These are phyloP conservation scores for Neofelis nebulosa DNA, from an alignment of 2,113 vertebrate species.

Conservation along the genomic window DNA sequence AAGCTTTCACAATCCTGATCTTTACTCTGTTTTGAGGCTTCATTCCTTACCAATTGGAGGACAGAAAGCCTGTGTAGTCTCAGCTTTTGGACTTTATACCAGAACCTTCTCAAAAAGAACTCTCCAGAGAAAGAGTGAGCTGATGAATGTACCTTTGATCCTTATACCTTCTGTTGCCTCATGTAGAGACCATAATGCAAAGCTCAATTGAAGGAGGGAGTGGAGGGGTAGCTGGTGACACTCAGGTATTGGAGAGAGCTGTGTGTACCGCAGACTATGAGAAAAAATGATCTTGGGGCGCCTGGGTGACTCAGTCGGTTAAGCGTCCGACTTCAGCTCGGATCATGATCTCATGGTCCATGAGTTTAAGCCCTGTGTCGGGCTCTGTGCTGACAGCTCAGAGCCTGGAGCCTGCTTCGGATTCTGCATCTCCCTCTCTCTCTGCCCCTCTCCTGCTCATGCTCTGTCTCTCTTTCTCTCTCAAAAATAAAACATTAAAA, in stretches of 20 bases:
- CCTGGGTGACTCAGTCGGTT: background rate
- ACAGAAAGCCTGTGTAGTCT: background rate
- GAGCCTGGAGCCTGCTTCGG: no score
- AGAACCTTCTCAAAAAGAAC: background rate
- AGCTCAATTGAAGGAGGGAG: background rate
- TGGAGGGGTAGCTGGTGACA: background rate
- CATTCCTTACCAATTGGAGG: background rate
- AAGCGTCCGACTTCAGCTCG: no score
- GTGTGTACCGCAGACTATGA: background rate
- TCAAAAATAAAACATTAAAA: no score
- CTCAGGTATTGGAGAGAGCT: background rate
- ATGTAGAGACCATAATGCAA: background rate
- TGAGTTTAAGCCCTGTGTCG: no score
- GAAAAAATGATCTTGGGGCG: background rate
- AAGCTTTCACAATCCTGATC: background rate
- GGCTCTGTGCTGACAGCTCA: no score
- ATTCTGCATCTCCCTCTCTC: no score
- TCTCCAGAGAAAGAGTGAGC: background rate
- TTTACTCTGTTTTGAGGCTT: background rate
- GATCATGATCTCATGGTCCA: no score
- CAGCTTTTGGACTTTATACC: background rate
- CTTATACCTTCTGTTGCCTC: background rate
- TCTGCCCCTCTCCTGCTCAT: no score
- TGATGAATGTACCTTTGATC: background rate
- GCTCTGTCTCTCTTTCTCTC: no score